Evolutionary conservation across 2,888 invertebrate species (phyloP).

Genomic region (Yponomeuta evonymella): DNA sequence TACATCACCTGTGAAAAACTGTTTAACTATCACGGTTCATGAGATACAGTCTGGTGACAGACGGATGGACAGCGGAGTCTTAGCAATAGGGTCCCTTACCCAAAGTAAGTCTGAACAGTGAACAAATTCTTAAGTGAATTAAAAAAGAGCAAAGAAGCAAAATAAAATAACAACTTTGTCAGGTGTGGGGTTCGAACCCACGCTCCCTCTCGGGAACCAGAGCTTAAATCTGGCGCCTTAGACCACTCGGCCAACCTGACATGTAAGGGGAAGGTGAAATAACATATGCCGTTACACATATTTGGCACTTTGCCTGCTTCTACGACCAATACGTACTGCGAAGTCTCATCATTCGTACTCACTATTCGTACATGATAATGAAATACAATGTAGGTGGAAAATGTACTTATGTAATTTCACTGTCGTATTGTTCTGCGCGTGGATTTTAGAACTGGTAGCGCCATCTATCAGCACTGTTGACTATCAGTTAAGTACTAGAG

Average conservation of each 20-base stretch:
- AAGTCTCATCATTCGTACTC: not conserved
- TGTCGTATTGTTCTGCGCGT: not conserved
- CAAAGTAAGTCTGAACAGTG: no score
- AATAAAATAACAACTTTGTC: conserved; percentile 47
- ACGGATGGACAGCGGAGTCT: no score
- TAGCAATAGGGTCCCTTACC: no score
- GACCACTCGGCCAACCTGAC: conserved; percentile 89
- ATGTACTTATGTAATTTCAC: not conserved
- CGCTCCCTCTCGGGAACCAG: conserved; percentile 88
- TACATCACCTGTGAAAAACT: no score
- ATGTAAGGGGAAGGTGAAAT: conserved; percentile 25
- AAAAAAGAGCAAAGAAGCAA: not conserved
- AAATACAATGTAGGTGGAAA: not conserved
- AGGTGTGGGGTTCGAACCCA: conserved; percentile 91
- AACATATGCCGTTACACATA: not conserved
- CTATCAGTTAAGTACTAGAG: not conserved
- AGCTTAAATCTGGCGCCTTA: conserved; percentile 90
- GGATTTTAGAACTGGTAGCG: not conserved
- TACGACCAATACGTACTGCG: not conserved
- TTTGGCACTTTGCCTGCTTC: conserved; percentile 17
- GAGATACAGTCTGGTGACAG: no score
- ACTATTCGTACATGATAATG: not conserved
- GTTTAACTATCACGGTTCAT: no score
- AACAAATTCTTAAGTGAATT: no score
- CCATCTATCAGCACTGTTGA: not conserved